Conservation (phyloP, 1,140 invertebrate species). For the Uloborus diversus region DNA sequence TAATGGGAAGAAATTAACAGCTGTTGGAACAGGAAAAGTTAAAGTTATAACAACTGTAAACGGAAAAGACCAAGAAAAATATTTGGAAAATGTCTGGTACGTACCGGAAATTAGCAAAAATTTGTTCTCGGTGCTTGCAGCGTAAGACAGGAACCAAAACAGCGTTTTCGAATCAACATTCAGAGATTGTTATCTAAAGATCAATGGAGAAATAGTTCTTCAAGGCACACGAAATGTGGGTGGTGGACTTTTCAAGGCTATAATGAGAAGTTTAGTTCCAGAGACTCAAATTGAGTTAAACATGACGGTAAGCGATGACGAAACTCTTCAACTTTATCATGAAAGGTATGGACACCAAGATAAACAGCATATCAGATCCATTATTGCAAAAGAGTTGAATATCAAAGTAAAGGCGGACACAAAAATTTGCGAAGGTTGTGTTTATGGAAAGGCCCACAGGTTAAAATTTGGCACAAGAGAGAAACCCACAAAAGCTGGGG, state of each 20-base stretch:
- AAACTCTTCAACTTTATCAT: neutral
- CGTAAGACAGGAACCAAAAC: constrained; percentile 10
- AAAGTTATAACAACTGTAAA: neutral
- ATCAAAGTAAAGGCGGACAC: neutral
- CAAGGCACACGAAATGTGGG: neutral
- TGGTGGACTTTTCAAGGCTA: neutral
- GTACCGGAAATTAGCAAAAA: constrained; percentile 20
- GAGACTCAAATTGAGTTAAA: neutral
- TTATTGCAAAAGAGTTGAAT: neutral
- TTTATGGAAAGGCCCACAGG: constrained; percentile 17
- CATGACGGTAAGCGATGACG: neutral
- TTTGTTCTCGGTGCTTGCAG: constrained; percentile 21
- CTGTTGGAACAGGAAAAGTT: constrained; percentile 11
- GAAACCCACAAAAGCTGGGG: constrained; percentile 1
- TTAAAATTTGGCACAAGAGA: constrained; percentile 6
- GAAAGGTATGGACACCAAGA: neutral
- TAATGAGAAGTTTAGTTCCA: neutral
- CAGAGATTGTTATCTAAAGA: neutral
- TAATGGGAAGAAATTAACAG: neutral
- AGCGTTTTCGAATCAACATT: constrained; percentile 2
- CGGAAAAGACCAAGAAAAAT: neutral
- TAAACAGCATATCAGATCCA: neutral
- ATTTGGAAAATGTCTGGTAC: constrained; percentile 9
- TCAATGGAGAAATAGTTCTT: constrained; percentile 1
- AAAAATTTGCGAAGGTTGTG: constrained; percentile 5